These are phyloP conservation scores for Tenebrosternarchus preto DNA, from an alignment of 2,113 vertebrate species.

Conservation along the genomic window DNA sequence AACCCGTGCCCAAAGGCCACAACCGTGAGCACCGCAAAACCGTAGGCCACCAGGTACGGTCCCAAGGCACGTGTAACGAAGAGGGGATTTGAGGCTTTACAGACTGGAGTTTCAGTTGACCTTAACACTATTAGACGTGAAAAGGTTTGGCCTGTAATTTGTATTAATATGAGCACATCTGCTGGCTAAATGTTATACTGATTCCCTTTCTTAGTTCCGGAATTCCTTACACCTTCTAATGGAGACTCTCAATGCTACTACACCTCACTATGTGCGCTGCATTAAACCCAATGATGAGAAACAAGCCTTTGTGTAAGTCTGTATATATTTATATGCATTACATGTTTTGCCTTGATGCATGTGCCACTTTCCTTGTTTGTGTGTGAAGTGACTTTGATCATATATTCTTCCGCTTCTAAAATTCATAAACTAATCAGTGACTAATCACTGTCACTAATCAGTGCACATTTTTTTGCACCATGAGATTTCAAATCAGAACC, in stretches of 20 bases:
- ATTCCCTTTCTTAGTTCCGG: conserved; percentile 79
- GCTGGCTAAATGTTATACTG: not conserved
- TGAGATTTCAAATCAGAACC: no score
- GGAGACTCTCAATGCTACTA: conserved; percentile 94
- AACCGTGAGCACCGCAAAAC: conserved; percentile 93
- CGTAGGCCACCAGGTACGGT: conserved; percentile 88
- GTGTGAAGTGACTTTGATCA: not conserved
- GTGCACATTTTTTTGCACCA: no score
- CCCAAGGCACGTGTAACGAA: not conserved
- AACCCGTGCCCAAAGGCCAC: conserved; percentile 72
- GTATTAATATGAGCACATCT: not conserved
- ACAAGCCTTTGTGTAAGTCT: conserved; percentile 87
- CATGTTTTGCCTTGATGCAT: not conserved
- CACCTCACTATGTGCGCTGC: conserved; percentile 94
- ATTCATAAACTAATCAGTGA: not conserved
- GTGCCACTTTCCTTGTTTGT: not conserved
- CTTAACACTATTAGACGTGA: no score
- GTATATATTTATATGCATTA: not conserved
- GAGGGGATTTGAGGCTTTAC: not conserved
- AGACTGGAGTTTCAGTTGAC: not conserved
- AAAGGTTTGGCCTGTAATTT: not conserved
- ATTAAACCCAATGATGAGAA: conserved; percentile 94
- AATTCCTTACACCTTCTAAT: conserved; percentile 89
- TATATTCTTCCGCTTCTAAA: not conserved
- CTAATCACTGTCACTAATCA: no score